Evolutionary conservation across 2,113 vertebrate species (phyloP), one percentile per base, ranked within the genome.

Genomic region (Nannobrachium achirus): DNA sequence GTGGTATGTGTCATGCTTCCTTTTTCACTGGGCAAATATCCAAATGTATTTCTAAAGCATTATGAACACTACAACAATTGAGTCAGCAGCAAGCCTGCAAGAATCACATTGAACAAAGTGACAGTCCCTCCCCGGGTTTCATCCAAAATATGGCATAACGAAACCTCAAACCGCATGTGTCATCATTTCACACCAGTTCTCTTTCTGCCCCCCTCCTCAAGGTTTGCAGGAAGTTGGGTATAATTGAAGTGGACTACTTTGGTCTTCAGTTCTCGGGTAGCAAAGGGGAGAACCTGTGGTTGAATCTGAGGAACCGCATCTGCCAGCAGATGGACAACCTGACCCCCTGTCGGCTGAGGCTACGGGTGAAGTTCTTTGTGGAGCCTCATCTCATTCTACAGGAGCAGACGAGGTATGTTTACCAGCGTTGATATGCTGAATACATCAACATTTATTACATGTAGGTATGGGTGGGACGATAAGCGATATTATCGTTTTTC

Each of bases 211-310:
- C 60, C 8, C n/a, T n/a, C 56, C 10, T 45, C 68, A 85, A 99
- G 98, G 98, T 99, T 83, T 99, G 98, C 90, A 91, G 95, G 70
- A 94, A 95, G 80, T 78, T 99, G 89, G 97, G 97, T 6, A 97
- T 99, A 77, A 99, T 99, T 76, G 97, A 99, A 89, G 95, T 94
- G 72, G 97, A 99, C 92, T 99, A 99, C 91, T 98, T 99, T 73
- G 98, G 98, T 78, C 94, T 99, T 82, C 97, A 99, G 80, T 98
- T 96, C 87, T 95, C 94, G 0, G 97, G 97, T 79, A 95, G 92
- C 88, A 99, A 99, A 92, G 97, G 97, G 10, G 97, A 99, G 80
- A 98, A 92, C 85, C 92, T 98, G 59, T 99, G 98, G 98, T 92
- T 99, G 81, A 99, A 99, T 92, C 90, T 99, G 89, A 94, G 98